Base-by-base conservation (phyloP, 2,797 vertebrate species). In the Falco biarmicus region DNA sequence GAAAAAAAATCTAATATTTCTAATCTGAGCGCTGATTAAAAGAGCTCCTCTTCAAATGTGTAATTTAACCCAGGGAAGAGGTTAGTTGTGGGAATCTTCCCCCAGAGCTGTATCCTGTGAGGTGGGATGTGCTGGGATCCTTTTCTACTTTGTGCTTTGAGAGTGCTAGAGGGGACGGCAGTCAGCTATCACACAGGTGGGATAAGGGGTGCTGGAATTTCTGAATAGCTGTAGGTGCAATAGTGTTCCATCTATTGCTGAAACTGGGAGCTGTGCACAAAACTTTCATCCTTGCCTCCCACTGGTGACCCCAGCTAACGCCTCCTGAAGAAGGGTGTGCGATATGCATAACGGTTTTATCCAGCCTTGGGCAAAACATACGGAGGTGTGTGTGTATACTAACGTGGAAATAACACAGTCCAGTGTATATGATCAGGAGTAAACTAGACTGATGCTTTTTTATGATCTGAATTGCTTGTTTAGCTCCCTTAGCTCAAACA, bases 161-260 rank as follows among this genome's bases (percentile, higher is more conserved):
- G 39, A 24, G 41, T 10, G 41, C 61, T 82, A 2, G 65, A 31
- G 39, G 5, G 57, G 47, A 11, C 31, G 34, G 22, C 14, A 4
- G 20, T 20, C 18, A 41, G 14, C 31, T 26, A 13, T 31, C 7
- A 5, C 7, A 5, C 1, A 2, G 13, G 5, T 2, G 31, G 70
- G 32, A 24, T 53, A 14, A 29, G 17, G 78, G 65, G 3, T 39
- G 22, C 51, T 64, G 70, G 65, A 59, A 63, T 78, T 77, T 59
- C 57, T 84, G 3, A 1, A 1, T 6, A 16, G n/a, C 51, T 77
- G 3, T 31, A 4, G 2, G 5, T 32, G 56, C 24, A 84, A 19
- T 73, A 34, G 29, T 1, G 0, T 17, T 39, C 26, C 0, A 2
- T 14, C 19, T 70, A 0, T 69, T 84, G 45, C 64, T 77, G 70